Evolutionary conservation across 2,113 vertebrate genomes (phyloP), one percentile per base, ranked within the genome.

Genomic region (Chrysochloris asiatica): DNA sequence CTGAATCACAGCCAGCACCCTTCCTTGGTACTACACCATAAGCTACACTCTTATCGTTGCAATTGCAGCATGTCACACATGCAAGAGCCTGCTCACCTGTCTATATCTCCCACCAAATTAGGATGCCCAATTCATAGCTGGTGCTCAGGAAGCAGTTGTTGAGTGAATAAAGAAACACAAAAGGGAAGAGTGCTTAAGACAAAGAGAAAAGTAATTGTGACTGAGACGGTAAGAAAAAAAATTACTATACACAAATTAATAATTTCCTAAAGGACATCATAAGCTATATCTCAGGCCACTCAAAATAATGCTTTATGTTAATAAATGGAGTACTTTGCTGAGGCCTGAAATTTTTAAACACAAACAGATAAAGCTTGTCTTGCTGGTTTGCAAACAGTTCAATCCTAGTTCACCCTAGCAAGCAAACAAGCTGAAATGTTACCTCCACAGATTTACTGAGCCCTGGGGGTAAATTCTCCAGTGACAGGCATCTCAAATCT

Each of bases 401-500:
- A 78, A 87, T 91, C 86, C 45, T 75, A 93, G 91, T 90, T 93
- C 65, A 90, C 72, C 65, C 72, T 85, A 78, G 88, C 36, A 93
- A 93, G 83, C 45, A 67, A 85, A 94, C 2, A 85, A 24, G 69
- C 30, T 80, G 73, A 69, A 50, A 45, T 24, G 83, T 72, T 82
- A 52, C 86, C 72, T 76, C 77, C n/a, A 76, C 41, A 81, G 87
- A 88, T 72, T 61, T 0, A 80, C 63, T 19, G 54, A 92, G 67
- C 83, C 91, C 72, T 89, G 47, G 28, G 77, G 86, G 81, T 56
- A 89, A 90, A 95, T 93, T 94, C 89, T 93, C 69, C 67, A 90
- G 45, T 88, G 95, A 95, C 26, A 91, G 83, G 72, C 36, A 83
- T 94, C 90, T 93, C 84, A 93, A 91, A 86, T 22, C 71, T 95